These are phyloP conservation scores for Notechis scutatus DNA, from an alignment of 2,113 vertebrate species.

Conservation along the genomic window DNA sequence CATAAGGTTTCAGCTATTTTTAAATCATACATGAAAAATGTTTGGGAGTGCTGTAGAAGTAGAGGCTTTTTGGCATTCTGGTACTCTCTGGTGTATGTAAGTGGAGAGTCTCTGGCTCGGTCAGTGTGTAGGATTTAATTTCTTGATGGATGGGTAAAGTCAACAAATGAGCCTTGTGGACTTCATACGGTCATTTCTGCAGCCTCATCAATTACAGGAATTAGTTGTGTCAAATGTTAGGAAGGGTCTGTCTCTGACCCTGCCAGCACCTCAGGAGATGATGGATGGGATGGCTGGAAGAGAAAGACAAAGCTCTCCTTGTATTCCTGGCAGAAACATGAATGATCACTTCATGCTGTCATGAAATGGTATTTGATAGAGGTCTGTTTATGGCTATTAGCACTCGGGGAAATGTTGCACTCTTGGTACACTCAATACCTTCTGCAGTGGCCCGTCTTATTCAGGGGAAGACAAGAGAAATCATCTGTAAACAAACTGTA, in stretches of 20 bases:
- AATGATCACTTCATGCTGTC: neutral
- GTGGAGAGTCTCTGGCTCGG: neutral
- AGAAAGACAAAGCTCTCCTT: accelerated
- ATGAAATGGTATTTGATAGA: accelerated
- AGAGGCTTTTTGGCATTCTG: neutral
- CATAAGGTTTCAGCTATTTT: neutral
- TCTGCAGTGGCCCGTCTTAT: neutral
- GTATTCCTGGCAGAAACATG: neutral
- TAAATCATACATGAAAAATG: neutral
- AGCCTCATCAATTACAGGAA: neutral
- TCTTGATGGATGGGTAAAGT: neutral
- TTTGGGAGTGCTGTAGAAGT: neutral
- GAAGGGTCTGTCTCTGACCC: neutral
- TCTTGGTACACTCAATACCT: accelerated
- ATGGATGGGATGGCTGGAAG: neutral
- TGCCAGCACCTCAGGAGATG: neutral
- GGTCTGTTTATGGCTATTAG: neutral
- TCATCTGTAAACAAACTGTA: neutral
- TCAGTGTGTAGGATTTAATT: neutral
- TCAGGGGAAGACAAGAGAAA: neutral
- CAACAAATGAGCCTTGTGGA: neutral
- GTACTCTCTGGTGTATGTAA: accelerated
- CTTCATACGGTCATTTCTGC: neutral
- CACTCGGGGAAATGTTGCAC: neutral
- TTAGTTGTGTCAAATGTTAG: neutral